Evolutionary conservation across 2,888 invertebrate genomes (phyloP), one percentile per base, ranked within the genome.

Genomic region (Tachystola acroxantha): DNA sequence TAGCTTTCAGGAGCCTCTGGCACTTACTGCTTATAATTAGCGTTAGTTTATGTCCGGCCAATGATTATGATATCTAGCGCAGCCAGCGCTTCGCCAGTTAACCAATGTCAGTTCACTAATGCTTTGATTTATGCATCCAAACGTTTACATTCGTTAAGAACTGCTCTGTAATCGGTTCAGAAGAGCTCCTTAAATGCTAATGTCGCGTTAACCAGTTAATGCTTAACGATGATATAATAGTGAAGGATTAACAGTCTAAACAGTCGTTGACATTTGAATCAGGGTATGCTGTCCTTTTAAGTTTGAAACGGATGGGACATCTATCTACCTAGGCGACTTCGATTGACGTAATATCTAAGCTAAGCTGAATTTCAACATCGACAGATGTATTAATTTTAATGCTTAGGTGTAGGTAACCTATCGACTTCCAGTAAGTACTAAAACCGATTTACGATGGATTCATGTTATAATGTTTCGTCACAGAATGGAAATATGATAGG

Each of bases 121-220:
- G 57, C 63, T 53, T 65, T 74, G 74, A 75, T 74, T 76, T 73
- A 76, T 72, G 61, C 25, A 26, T 38, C 31, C 30, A 64, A n/a
- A 56, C 64, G 47, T 66, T 70, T 59, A 61, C 62, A 53, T 49
- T 48, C 36, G 41, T 48, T 45, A 43, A 42, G 43, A n/a, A 45
- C 47, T 52, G 48, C 49, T 52, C 51, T 61, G 53, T 62, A 57
- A 56, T 56, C 49, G 51, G 56, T 50, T 48, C 40, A 57, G 46
- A 47, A 42, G 36, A 44, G 45, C 50, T 58, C 62, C 58, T 64
- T 64, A 53, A 62, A 62, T 63, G 58, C 48, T 63, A 61, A 65
- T 64, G 52, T 50, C 50, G 54, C 50, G 46, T 56, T 62, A 62
- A 60, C 56, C 48, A 59, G 54, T 47, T 50, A 48, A 50, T 53